Evolutionary conservation across 2,113 vertebrate genomes (phyloP).

Genomic region (Agapornis roseicollis): DNA sequence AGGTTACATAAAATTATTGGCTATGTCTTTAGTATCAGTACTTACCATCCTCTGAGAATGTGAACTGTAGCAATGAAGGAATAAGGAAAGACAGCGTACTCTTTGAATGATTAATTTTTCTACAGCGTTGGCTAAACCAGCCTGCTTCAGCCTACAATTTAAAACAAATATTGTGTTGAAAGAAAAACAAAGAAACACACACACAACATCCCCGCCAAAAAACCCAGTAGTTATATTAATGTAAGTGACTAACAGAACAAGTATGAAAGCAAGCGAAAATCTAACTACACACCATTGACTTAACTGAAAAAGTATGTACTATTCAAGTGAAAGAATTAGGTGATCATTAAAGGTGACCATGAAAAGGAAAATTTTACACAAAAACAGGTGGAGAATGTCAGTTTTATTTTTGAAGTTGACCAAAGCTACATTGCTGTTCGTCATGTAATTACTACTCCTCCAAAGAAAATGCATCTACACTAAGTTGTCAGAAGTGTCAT

Average conservation of each 20-base stretch:
- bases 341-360: not conserved
- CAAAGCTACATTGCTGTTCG: not conserved
- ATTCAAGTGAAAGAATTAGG: not conserved
- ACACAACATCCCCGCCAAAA: not conserved
- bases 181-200: not conserved
- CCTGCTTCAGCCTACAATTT: slow-evolving; percentile 89
- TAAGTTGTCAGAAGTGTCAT: not conserved
- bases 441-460: not conserved
- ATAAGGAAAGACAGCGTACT: slow-evolving; percentile 91
- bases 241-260: not conserved
- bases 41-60: slow-evolving; percentile 96
- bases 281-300: not conserved
- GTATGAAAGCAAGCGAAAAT: not conserved
- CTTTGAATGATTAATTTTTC: slow-evolving; percentile 98
- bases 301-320: not conserved
- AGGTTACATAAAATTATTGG: not conserved
- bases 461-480: not conserved
- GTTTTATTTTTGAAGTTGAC: not conserved
- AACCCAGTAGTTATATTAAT: fast-evolving
- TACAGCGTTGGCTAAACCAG: slow-evolving; percentile 95
- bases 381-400: not conserved
- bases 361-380: not conserved
- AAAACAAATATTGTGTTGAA: not conserved
- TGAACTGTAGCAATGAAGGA: slow-evolving; percentile 93
- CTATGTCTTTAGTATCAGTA: not conserved